Base-by-base conservation (phyloP, 2,113 vertebrate species). In the Nymphicus hollandicus region DNA sequence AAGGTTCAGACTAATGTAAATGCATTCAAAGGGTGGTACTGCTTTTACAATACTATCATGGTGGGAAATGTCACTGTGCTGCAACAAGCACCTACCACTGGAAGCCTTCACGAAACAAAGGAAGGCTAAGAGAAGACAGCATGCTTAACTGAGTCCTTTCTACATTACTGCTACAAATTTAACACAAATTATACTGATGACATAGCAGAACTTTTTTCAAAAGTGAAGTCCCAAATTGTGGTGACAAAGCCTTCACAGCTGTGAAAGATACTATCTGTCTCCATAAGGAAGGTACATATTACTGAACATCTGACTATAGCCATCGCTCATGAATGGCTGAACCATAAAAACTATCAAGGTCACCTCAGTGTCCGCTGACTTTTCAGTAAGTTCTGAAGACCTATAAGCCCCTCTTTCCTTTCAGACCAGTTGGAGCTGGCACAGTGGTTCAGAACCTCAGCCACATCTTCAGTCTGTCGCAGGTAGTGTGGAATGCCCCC, bases 391-490 rank as follows among this genome's bases (percentile, higher is more conserved):
- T 99, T 99, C 96, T 99, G 99, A 89, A 99, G 98, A 50, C 99
- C 99, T 88, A 99, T 98, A 39, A 99, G 98, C 9, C 99, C 99
- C 91, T 99, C 99, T 83, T 99, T 99, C 97, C 99, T 98, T 96
- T 99, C 99, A 8, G 99, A 99, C 99, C 99, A 99, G 97, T 99
- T 99, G 96, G 99, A 99, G 97, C 99, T 99, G 88, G 99, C 99
- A 35, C 99, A 99, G 97, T 99, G 99, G 97, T 99, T 99, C 47
- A 99, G 98, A 86, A 99, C 99, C 97, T 99, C 99, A 0, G 99
- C 99, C 89, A 99, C 99, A 5, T 99, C 99, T 86, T 99, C 99
- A 0, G 99, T 99, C 96, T 99, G 99, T 1, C 99, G 98, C 96
- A 99, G 97, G 93, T 99, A 99, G 91, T 99, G 99, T 0, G 99